Percentiles rank a stretch among this genome's conserved stretches.
Evolutionary conservation across 2,797 vertebrate species (phyloP).

Genomic region (Eremophila alpestris): DNA sequence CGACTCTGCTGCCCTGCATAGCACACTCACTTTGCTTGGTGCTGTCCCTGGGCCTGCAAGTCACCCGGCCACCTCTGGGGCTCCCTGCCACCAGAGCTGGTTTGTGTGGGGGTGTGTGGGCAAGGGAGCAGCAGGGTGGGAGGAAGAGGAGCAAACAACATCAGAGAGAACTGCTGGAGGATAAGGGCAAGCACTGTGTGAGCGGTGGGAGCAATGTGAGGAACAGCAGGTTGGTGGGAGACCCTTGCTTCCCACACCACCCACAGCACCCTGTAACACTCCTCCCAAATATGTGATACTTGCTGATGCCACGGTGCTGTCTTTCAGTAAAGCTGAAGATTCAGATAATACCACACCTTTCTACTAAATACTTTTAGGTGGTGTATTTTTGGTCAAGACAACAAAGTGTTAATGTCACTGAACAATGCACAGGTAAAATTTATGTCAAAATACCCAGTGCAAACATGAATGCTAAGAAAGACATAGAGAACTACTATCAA

Average conservation of each 20-base stretch:
- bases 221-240: neutral
- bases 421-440: neutral
- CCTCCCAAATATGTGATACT: neutral
- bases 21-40: neutral
- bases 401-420: neutral
- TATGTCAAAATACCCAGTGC: neutral
- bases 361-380: neutral
- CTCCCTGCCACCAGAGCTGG: neutral
- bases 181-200: fast-evolving
- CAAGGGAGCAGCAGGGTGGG: fast-evolving
- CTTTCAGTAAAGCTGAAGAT: neutral
- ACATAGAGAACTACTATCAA: neutral
- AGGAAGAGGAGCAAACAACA: neutral
- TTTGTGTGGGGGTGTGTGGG: fast-evolving
- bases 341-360: neutral
- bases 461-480: neutral
- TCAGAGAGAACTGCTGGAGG: neutral
- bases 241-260: neutral
- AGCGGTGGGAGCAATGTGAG: neutral
- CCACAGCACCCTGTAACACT: fast-evolving
- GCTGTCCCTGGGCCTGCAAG: neutral
- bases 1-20: neutral
- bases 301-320: neutral
- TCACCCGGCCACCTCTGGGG: neutral
- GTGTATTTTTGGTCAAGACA: neutral